Base-by-base conservation (phyloP, 2,113 vertebrate species). In the Xiphias gladius region DNA sequence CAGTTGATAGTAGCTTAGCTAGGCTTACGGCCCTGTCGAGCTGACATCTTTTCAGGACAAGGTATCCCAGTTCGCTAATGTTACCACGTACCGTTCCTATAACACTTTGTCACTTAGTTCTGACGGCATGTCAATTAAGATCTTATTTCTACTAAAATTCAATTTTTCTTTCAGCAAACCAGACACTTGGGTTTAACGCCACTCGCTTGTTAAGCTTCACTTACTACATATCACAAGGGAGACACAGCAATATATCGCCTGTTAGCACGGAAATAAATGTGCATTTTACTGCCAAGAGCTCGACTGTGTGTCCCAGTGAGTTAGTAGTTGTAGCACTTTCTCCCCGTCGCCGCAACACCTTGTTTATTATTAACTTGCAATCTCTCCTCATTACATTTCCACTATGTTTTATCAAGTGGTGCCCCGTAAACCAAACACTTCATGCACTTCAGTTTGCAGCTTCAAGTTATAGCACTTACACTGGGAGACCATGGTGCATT, bases 21-120 rank as follows among this genome's bases (percentile, higher is more conserved):
- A 91, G 92, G 91, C 93, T 93, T 90, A 84, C 74, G 92, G 92
- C 90, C 92, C 92, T 91, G 88, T 72, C 89, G 61, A 71, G 32
- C 90, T 88, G 71, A 87, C 88, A 89, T 86, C 78, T 84, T 77
- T 85, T 82, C 71, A 82, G 80, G 77, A 87, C 83, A 59, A 66
- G 69, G 41, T 61, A 52, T 66, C 84, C 62, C 46, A 72, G 30
- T 70, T 80, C 76, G 4, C 22, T 73, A 4, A 50, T 39, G 46
- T 76, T 57, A 2, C 10, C 63, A 0, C 57, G 2, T 46, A 7
- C 5, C 35, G 32, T 35, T 26, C 9, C 74, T 76, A 11, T 62
- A 62, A 73, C 76, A 80, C 85, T 55, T 82, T 80, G 68, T 26
- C 84, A 59, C 48, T 17, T 9, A 37, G 12, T 61, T 65, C 28